Conservation (phyloP, 2,888 invertebrate genomes). For the Spatulosminthurus flaviceps region DNA sequence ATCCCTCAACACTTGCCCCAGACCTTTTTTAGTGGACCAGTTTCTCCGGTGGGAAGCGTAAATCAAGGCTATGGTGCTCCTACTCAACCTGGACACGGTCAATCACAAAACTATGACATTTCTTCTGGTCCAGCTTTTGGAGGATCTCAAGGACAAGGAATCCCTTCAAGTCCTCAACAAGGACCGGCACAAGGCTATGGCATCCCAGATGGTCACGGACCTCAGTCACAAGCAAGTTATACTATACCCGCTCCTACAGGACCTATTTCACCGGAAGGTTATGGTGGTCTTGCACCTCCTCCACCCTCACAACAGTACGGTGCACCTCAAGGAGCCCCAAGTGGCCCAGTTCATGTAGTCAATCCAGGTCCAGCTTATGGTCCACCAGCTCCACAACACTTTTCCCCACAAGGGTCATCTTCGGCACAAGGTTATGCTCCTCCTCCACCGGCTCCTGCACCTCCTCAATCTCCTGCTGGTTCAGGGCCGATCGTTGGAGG, state of each 20-base stretch:
- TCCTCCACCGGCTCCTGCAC: constrained; percentile 6
- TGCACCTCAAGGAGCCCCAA: too few species aligned
- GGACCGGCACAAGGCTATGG: background rate
- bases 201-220: background rate
- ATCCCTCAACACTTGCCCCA: constrained; percentile 23
- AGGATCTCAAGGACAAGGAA: background rate
- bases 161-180: background rate
- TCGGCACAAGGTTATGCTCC: background rate
- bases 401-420: background rate
- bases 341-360: too few species aligned
- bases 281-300: too few species aligned
- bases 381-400: background rate
- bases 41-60: background rate
- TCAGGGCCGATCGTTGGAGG: background rate
- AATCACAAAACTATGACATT: background rate
- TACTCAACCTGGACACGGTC: background rate
- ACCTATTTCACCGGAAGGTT: too few species aligned
- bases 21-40: background rate
- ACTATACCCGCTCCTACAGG: too few species aligned
- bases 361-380: background rate
- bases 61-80: background rate
- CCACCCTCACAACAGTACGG: too few species aligned
- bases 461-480: background rate
- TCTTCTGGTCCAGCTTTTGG: background rate
- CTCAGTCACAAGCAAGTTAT: background rate